These are phyloP conservation scores for Pangasius djambal DNA, from an alignment of 2,797 vertebrate species.

Conservation along the genomic window DNA sequence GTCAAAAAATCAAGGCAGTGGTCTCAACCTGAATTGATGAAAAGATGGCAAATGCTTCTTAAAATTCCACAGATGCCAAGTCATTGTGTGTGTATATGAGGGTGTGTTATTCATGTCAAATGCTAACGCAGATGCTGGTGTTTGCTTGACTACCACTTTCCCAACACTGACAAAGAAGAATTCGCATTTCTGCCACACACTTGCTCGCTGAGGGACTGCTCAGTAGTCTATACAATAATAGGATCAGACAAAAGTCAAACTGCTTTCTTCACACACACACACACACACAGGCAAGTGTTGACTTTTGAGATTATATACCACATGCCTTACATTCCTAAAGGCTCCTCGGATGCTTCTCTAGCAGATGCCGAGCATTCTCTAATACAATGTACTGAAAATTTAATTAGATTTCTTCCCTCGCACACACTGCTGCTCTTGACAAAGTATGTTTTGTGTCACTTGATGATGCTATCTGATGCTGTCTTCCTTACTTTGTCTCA, in stretches of 20 bases:
- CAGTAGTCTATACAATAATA: slow-evolving; percentile 63
- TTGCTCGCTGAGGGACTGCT: slow-evolving; percentile 57
- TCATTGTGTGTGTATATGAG: slow-evolving; percentile 62
- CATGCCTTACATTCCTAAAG: slow-evolving; percentile 62
- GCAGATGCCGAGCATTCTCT: slow-evolving; percentile 34
- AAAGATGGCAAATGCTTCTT: slow-evolving; percentile 65
- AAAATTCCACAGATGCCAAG: slow-evolving; percentile 72
- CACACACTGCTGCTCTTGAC: not conserved
- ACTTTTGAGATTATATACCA: slow-evolving; percentile 33
- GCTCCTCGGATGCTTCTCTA: slow-evolving; percentile 50
- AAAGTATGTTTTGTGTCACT: slow-evolving; percentile 15
- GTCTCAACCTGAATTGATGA: slow-evolving; percentile 48
- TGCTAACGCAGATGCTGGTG: slow-evolving; percentile 22
- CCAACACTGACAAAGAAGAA: not conserved
- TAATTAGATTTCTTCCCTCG: slow-evolving; percentile 19
- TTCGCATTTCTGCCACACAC: slow-evolving; percentile 57
- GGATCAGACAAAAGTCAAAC: slow-evolving; percentile 62
- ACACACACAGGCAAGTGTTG: slow-evolving; percentile 4
- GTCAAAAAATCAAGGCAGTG: not conserved
- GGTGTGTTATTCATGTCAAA: slow-evolving; percentile 24
- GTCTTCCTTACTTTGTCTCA: slow-evolving; percentile 36
- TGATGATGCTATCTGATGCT: slow-evolving; percentile 15
- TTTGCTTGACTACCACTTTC: slow-evolving; percentile 58
- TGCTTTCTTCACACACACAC: slow-evolving; percentile 28
- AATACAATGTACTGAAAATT: not conserved